These are phyloP conservation scores for Perizoma affinitatum DNA, from an alignment of 2,888 invertebrate genomes.

Conservation along the genomic window DNA sequence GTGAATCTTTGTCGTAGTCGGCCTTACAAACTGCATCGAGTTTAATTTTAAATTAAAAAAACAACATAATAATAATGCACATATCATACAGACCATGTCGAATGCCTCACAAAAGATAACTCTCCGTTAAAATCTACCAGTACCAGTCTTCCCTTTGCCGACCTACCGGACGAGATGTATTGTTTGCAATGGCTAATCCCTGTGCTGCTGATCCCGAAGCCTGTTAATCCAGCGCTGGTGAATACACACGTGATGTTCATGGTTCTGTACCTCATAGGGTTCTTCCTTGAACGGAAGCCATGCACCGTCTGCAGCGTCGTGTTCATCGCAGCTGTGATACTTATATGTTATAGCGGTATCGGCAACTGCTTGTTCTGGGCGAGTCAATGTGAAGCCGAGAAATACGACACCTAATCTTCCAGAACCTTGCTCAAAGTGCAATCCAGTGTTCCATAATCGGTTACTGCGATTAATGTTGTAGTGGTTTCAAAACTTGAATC, in stretches of 20 bases:
- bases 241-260: conserved; percentile 99
- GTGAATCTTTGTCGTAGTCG: conserved; percentile 20
- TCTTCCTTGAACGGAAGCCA: conserved; percentile 97
- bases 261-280: conserved; percentile 97
- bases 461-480: conserved; percentile 27
- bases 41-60: conserved; percentile 13
- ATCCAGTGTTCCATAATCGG: conserved; percentile 54
- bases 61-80: conserved; percentile 50
- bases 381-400: conserved; percentile 88
- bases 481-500: conserved; percentile 41
- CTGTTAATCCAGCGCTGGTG: conserved; percentile 97
- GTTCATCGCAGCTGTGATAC: conserved; percentile 95
- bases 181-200: conserved; percentile 99
- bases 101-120: conserved; percentile 55
- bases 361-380: conserved; percentile 98
- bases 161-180: conserved; percentile 87
- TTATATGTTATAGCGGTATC: conserved; percentile 98
- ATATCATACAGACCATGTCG: conserved; percentile 62
- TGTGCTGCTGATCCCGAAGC: conserved; percentile 98
- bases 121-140: conserved; percentile 29
- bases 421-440: conserved; percentile 66
- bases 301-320: conserved; percentile 98
- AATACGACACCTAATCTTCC: conserved; percentile 79
- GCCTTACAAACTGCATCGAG: conserved; percentile 14
- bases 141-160: conserved; percentile 26